Evolutionary conservation across 2,797 vertebrate species (phyloP).

Genomic region (Peromyscus nudipes): DNA sequence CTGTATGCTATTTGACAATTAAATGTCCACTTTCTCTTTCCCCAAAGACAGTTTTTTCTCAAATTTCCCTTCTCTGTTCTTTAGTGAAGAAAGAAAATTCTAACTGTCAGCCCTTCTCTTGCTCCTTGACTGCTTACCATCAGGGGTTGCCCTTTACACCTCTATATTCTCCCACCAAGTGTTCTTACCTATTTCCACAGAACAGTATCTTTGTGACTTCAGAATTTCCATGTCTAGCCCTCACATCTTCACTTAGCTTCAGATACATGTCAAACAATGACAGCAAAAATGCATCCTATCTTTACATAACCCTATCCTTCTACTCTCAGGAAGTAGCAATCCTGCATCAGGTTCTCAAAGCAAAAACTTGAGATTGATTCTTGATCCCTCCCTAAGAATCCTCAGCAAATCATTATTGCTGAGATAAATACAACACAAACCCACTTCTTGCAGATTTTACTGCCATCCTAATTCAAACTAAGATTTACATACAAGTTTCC

Average conservation of each 20-base stretch:
- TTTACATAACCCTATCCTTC: not conserved
- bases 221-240: not conserved
- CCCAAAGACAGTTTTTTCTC: not conserved
- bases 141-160: not conserved
- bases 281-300: not conserved
- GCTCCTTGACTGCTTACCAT: not conserved
- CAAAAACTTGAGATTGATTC: not conserved
- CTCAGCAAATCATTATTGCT: not conserved
- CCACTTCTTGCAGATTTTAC: not conserved
- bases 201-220: not conserved
- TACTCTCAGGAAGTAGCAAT: not conserved
- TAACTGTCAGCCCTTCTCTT: not conserved
- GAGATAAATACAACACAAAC: not conserved
- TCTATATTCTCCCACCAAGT: not conserved
- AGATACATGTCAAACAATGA: not conserved
- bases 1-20: not conserved
- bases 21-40: not conserved
- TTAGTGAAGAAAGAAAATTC: not conserved
- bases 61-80: not conserved
- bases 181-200: not conserved
- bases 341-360: not conserved
- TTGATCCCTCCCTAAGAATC: not conserved
- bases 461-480: not conserved
- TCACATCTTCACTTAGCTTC: not conserved
- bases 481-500: not conserved